Evolutionary conservation across 1,140 invertebrate genomes (phyloP).

Genomic region (Drosophila repletoides): DNA sequence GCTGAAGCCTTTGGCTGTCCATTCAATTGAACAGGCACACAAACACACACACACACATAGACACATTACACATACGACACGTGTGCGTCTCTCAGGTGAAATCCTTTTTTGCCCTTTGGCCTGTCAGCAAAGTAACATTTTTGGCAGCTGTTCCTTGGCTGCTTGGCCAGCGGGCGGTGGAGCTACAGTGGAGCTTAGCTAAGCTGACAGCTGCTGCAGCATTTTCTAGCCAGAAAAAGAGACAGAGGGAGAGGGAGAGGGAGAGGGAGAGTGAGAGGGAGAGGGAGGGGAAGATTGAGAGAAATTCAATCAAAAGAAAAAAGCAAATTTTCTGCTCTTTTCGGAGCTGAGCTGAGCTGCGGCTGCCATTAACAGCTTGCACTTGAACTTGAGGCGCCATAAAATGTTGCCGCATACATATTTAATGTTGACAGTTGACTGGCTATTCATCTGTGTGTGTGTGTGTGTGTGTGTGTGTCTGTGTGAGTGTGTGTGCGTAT

Average conservation of each 20-base stretch:
- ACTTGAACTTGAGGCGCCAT: constrained; percentile 67
- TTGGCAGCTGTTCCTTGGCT: constrained; percentile 51
- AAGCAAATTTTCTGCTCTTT: constrained; percentile 16
- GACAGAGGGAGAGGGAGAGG: constrained; percentile 12
- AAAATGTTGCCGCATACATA: constrained; percentile 57
- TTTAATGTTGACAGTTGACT: constrained; percentile 54
- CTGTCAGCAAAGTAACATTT: constrained; percentile 59
- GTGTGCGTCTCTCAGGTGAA: constrained; percentile 28
- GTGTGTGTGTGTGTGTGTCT: constrained; percentile 13
- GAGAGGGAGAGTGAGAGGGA: constrained; percentile 10
- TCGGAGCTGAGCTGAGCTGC: too few species aligned
- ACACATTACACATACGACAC: constrained; percentile 48
- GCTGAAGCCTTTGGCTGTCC: constrained; percentile 42
- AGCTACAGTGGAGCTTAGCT: too few species aligned
- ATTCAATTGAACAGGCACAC: constrained; percentile 51
- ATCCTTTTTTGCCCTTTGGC: constrained; percentile 32
- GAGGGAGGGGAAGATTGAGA: background rate
- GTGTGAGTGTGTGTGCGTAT: constrained; percentile 5
- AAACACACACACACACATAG: too few species aligned
- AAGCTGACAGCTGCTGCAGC: constrained; percentile 43
- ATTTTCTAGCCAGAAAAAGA: too few species aligned
- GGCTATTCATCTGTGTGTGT: constrained; percentile 16
- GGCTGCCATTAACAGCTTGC: constrained; percentile 42
- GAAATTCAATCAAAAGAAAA: constrained; percentile 1
- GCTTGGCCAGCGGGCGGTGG: constrained; percentile 56